Evolutionary conservation across 2,113 vertebrate species (phyloP), one percentile per base, ranked within the genome.

Genomic region (Hyperoodon ampullatus): DNA sequence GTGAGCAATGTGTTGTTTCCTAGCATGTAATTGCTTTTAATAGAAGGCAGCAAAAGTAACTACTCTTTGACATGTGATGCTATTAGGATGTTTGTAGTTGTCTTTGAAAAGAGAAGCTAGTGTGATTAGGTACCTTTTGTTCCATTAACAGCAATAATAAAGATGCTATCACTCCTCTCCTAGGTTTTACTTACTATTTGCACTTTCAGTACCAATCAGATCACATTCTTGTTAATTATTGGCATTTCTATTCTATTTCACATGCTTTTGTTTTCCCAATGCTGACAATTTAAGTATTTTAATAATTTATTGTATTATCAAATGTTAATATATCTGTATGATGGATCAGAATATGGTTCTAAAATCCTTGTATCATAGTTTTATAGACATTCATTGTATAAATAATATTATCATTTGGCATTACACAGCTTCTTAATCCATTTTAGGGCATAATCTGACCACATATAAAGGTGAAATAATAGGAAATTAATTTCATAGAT

Each of bases 121-220:
- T 96, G 35, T 55, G 90, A 97, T 97, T 92, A 92, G 90, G 30
- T 84, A 55, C 30, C 70, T 96, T 96, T 97, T 90, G 42, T 97
- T 92, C 50, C 47, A 77, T 72, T 93, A 93, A 77, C n/a, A 88
- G 58, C 53, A 93, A 55, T 81, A 83, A 92, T 61, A 89, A 93
- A 87, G 86, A 95, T 84, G 28, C 47, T 93, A 90, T 93, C 70
- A 6, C 16, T 61, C 13, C 24, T 95, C 35, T 95, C n/a, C 33
- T 77, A 72, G 39, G 30, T 80, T 95, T 88, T 83, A 65, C 47
- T 74, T 97, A 55, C 21, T 65, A 4, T 88, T 97, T 72, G 72
- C 21, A 95, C 53, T 93, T 88, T 35, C 5, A 81, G 21, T 81
- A 80, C 9, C 19, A 50, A 10, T 90, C 35, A 89, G 53, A 86